phyloP scores from a whole-genome alignment of 2,888 invertebrate species.

The Calliphora vomitoria region DNA sequence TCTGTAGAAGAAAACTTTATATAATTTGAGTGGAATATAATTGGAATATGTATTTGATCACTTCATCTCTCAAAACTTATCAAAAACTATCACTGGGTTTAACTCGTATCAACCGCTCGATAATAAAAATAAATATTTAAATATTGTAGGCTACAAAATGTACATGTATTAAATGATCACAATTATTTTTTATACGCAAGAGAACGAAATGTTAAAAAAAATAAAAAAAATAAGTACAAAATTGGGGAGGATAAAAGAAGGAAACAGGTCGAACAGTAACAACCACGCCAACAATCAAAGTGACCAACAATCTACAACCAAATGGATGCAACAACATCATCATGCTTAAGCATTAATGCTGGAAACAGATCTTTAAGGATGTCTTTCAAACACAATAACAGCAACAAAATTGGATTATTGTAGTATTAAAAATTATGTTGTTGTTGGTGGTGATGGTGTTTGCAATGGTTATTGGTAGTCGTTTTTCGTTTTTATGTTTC shows the following conservation, averaged over 20 bases:
- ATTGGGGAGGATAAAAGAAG: constrained; percentile 63
- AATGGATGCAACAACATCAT: constrained; percentile 62
- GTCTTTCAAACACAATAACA: constrained; percentile 34
- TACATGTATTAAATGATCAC: constrained; percentile 65
- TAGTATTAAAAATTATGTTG: constrained; percentile 30
- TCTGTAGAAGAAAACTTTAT: no score
- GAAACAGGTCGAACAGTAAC: constrained; percentile 37
- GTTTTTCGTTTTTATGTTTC: neutral
- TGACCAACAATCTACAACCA: constrained; percentile 53
- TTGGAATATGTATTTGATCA: no score
- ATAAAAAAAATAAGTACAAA: constrained; percentile 37
- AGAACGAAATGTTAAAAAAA: constrained; percentile 42
- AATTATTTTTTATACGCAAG: constrained; percentile 65
- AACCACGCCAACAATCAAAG: constrained; percentile 69
- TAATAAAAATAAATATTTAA: constrained; percentile 65
- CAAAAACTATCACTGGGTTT: constrained; percentile 30
- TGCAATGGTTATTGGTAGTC: neutral
- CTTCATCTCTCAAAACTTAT: no score
- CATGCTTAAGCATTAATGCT: constrained; percentile 73
- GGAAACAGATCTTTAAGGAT: constrained; percentile 36
- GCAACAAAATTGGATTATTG: constrained; percentile 55
- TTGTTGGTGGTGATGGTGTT: constrained; percentile 11
- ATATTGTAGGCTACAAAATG: constrained; percentile 64
- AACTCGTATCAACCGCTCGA: constrained; percentile 15
- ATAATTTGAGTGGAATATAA: no score